A percentile compares a stretch with the other conserved stretches of the same genome.
These are phyloP conservation scores for Illadopsis cleaveri DNA, from an alignment of 2,113 vertebrate species.

Conservation along the genomic window DNA sequence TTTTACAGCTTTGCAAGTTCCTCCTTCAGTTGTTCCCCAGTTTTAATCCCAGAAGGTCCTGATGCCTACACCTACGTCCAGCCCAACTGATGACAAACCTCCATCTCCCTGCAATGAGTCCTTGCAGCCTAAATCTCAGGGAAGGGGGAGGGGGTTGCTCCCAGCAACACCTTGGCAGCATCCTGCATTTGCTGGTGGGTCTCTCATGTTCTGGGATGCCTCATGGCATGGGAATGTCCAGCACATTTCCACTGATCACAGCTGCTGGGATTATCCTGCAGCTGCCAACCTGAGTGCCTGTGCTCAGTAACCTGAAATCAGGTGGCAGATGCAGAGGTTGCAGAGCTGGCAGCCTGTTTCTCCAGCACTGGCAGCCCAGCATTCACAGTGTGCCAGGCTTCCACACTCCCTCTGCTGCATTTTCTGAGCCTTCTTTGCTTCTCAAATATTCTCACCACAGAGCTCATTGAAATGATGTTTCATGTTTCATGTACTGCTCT, in stretches of 20 bases:
- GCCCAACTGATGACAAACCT: neutral
- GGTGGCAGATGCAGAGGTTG: neutral
- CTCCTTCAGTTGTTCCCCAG: neutral
- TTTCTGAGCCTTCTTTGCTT: neutral
- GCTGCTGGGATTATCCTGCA: neutral
- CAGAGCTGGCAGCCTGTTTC: neutral
- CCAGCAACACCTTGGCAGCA: neutral
- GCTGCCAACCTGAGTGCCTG: neutral
- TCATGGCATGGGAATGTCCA: neutral
- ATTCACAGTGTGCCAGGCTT: neutral
- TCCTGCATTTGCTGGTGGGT: neutral
- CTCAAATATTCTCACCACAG: neutral
- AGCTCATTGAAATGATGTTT: neutral
- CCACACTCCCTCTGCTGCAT: accelerated
- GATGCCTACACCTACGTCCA: neutral
- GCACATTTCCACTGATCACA: neutral
- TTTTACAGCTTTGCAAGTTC: neutral
- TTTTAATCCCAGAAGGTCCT: neutral
- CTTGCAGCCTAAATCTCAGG: neutral
- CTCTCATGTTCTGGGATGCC: neutral
- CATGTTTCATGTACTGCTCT: neutral
- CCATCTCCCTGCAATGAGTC: neutral
- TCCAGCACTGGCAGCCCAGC: neutral
- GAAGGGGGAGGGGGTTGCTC: neutral
- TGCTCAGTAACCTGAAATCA: neutral